Base-by-base conservation (phyloP, 2,888 invertebrate genomes). In the Lymantria monacha region DNA sequence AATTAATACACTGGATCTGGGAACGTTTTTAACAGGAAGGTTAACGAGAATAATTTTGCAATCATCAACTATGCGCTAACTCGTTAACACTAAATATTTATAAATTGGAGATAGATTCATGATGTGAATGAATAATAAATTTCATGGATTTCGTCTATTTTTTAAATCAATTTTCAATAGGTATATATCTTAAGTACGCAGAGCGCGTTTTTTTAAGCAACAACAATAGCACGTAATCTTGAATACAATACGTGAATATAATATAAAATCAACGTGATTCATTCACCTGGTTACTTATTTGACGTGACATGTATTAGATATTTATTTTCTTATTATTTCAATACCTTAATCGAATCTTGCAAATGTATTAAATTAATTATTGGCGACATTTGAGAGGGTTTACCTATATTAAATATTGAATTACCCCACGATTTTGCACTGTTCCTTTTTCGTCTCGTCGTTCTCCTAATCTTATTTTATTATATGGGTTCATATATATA, bases 241-340 rank as follows among this genome's bases (percentile, higher is more conserved):
- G 63, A 65, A 74, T 68, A 69, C 67, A 66, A 67, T 62, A 69
- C 66, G 66, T 67, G 63, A 57, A 65, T 64, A 61, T 70, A 77
- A 76, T 76, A 64, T 52, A 58, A 51, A 71, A 72, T 72, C 65
- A 62, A 57, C 54, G 51, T 74, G 76, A 76, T 67, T 76, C 70
- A 75, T 59, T 60, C 55, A 53, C 58, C 49, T 55, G 52, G 59
- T 66, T 66, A 59, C 52, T 60, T 53, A 56, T 57, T 66, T 61
- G 59, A 53, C 50, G 60, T 59, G 57, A 58, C 55, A 59, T 59
- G 53, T 55, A 47, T 54, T 57, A 44, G 42, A 49, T 46, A 22
- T 8, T 30, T 30, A n/a, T 48, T 44, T 47, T 54, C 37, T 46
- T 53, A 50, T 45, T 45, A 52, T 40, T 52, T n/a, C 43, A 55